A percentile compares a stretch with the other conserved stretches of the same genome.
These are phyloP conservation scores for Eulithis prunata DNA, from an alignment of 2,888 invertebrate species.

Conservation along the genomic window DNA sequence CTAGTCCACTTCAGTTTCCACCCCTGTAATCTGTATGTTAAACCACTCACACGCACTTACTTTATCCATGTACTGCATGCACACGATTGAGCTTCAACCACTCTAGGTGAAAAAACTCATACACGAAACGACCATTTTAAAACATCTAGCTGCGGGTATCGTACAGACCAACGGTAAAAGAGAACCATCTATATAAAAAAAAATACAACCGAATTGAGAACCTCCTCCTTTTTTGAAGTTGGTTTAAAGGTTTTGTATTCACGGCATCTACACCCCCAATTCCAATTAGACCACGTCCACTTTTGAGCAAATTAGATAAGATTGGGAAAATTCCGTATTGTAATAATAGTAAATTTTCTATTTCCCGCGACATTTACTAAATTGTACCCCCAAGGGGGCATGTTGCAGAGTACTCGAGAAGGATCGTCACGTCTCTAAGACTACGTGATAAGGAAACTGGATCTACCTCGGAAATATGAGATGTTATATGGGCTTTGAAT, in stretches of 20 bases:
- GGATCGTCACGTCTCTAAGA: conserved; percentile 33
- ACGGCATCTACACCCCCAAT: not conserved
- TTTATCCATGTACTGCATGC: too few relatives aligned
- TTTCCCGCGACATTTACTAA: conserved; percentile 25
- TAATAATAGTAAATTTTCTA: conserved; percentile 11
- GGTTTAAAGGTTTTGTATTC: not conserved
- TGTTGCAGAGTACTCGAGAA: conserved; percentile 29
- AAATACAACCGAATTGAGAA: too few relatives aligned
- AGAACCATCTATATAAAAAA: not conserved
- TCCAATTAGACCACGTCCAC: conserved; percentile 4
- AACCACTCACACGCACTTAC: too few relatives aligned
- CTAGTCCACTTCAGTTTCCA: too few relatives aligned
- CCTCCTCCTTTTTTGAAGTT: too few relatives aligned
- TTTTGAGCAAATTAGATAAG: conserved; percentile 1
- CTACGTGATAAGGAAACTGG: conserved; percentile 36
- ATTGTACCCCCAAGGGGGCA: conserved; percentile 24
- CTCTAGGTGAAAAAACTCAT: too few relatives aligned
- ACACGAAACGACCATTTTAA: too few relatives aligned
- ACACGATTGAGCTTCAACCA: too few relatives aligned
- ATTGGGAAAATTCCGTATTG: conserved; percentile 12
- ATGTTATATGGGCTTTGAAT: conserved; percentile 27
- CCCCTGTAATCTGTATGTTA: too few relatives aligned
- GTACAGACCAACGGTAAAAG: too few relatives aligned
- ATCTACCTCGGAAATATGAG: conserved; percentile 31
- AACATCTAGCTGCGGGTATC: too few relatives aligned